Percentiles rank a stretch among this genome's conserved stretches.
These are phyloP conservation scores for Prosopocoilus inquinatus DNA, from an alignment of 2,888 invertebrate species.

Conservation along the genomic window DNA sequence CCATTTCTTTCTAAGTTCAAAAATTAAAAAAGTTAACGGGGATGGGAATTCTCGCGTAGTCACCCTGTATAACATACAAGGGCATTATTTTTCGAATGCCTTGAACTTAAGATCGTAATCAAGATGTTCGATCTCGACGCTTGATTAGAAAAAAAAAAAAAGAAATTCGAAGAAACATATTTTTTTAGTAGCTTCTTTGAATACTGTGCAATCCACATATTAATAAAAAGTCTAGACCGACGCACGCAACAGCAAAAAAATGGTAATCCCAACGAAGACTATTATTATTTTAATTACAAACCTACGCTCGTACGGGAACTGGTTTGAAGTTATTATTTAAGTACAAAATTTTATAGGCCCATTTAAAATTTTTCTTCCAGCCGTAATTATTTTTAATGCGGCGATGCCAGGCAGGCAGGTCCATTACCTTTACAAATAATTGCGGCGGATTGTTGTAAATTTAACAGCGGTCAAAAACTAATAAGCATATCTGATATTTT, in stretches of 20 bases:
- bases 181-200: not conserved
- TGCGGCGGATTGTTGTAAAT: slow-evolving; percentile 16
- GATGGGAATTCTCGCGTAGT: too few relatives aligned
- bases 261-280: slow-evolving; percentile 17
- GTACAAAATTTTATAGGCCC: slow-evolving; percentile 26
- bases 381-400: slow-evolving; percentile 31
- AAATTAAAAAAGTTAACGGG: too few relatives aligned
- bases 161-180: too few relatives aligned
- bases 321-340: slow-evolving; percentile 24
- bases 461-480: slow-evolving; percentile 1
- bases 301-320: slow-evolving; percentile 26
- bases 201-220: slow-evolving; percentile 1
- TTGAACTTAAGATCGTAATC: too few relatives aligned
- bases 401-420: not conserved
- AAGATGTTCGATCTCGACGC: too few relatives aligned
- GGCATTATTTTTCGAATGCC: too few relatives aligned
- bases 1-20: too few relatives aligned
- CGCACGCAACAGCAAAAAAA: slow-evolving; percentile 5
- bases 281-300: slow-evolving; percentile 35
- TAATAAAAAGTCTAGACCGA: not conserved
- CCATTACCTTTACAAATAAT: slow-evolving; percentile 21
- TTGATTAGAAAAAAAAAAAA: too few relatives aligned
- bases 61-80: too few relatives aligned
- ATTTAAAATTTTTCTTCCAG: slow-evolving; percentile 25
- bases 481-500: slow-evolving; percentile 2